Evolutionary conservation across 2,113 vertebrate species (phyloP).

Genomic region (Daubentonia madagascariensis): DNA sequence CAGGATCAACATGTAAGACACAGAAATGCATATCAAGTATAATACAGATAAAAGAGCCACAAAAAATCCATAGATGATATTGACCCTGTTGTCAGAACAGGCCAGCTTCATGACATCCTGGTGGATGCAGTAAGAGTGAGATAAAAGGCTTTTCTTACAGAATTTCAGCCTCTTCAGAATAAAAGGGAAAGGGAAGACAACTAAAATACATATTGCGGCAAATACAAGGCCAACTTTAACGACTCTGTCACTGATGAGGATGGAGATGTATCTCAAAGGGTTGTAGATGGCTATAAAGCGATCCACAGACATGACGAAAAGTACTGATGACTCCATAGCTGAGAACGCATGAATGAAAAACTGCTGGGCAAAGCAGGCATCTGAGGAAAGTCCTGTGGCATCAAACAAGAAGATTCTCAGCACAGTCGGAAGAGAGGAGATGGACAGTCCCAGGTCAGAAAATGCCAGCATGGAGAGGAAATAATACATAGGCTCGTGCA

Average conservation of each 20-base stretch:
- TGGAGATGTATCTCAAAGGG: neutral
- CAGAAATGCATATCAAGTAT: neutral
- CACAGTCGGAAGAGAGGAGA: constrained; percentile 10
- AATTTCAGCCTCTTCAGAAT: neutral
- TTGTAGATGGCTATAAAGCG: neutral
- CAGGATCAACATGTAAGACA: constrained; percentile 42
- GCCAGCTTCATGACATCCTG: too few relatives aligned
- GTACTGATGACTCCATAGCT: constrained; percentile 21
- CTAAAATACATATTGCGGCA: neutral
- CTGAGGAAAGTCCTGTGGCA: neutral
- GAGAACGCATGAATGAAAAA: constrained; percentile 51
- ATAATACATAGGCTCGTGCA: constrained; percentile 47
- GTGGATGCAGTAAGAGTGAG: too few relatives aligned
- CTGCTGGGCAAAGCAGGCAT: constrained; percentile 8
- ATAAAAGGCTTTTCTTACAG: neutral
- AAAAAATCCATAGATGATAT: neutral
- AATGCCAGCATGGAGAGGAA: constrained; percentile 34
- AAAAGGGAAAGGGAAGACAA: neutral
- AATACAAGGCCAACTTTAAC: neutral
- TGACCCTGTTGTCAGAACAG: neutral
- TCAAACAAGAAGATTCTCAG: neutral
- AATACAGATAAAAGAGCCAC: neutral
- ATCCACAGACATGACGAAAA: constrained; percentile 30
- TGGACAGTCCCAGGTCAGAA: neutral
- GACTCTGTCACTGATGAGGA: neutral